Evolutionary conservation across 2,888 invertebrate species (phyloP).

Genomic region (Siphonodentalium dalli): DNA sequence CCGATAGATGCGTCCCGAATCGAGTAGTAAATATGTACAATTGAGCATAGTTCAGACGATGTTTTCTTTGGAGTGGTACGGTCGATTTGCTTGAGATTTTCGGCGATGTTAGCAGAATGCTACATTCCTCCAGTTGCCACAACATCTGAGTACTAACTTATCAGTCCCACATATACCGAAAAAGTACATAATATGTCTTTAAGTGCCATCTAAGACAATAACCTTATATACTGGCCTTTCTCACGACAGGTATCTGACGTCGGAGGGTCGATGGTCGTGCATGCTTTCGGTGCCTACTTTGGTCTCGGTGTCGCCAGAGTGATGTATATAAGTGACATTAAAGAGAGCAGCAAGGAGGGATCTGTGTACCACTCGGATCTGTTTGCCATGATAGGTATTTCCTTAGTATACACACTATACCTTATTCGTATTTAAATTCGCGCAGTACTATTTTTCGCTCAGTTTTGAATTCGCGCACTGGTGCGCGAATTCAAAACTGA

Average conservation of each 20-base stretch:
- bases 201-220: not conserved
- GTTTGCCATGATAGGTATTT: conserved; percentile 88
- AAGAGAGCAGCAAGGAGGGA: conserved; percentile 42
- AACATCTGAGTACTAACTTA: no score
- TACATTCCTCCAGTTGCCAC: no score
- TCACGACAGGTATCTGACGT: conserved; percentile 80
- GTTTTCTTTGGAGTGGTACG: no score
- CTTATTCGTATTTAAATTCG: not conserved
- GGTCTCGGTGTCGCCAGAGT: conserved; percentile 84
- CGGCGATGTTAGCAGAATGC: no score
- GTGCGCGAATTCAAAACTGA: no score
- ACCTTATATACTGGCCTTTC: no score
- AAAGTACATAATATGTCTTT: no score
- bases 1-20: no score
- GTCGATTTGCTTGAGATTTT: no score
- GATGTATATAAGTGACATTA: conserved; percentile 59
- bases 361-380: conserved; percentile 82
- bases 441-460: not conserved
- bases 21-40: no score
- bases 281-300: conserved; percentile 93
- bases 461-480: no score
- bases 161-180: not conserved
- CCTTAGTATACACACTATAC: not conserved
- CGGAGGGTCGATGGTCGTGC: conserved; percentile 92
- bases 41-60: no score